Base-by-base conservation (phyloP, 2,888 invertebrate genomes). In the Ectropis crepuscularia region DNA sequence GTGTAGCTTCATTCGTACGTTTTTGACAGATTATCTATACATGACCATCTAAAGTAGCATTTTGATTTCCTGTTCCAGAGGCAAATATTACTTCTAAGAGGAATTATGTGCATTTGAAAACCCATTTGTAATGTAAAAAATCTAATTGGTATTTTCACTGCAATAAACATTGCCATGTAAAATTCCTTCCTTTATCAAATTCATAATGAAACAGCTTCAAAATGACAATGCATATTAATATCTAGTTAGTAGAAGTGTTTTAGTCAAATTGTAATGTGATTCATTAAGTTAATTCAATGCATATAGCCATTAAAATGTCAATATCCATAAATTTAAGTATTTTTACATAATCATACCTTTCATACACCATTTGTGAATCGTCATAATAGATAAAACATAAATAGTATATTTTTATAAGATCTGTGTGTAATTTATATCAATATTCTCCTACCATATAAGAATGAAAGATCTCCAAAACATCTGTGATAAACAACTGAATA, bases 401-500 rank as follows among this genome's bases (percentile, higher is more conserved):
- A 74, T 79, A 76, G 75, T 76, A 73, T 77, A 69, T 70, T 74
- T 70, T 69, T 77, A 68, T 74, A 73, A 77, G 71, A 74, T 76
- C 74, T 74, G 73, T 74, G 74, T 73, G 74, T 79, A 74, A 74
- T 74, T 72, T 71, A 80, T 80, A 79, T 81, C 82, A 84, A 81
- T 84, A 80, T 81, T 85, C 82, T 86, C 79, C 85, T 91, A 91
- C 86, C 83, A 87, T 77, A 78, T 92, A 92, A 90, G 90, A 84
- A 87, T 86, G 76, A 83, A 90, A 87, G 92, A 92, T 92, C 92
- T 92, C 92, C 88, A 84, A 89, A 87, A 88, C 84, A 90, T 90
- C 92, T 92, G 92, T 92, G 92, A 92, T 92, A 92, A 89, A 82
- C 86, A 90, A 88, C 88, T 89, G 83, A 88, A 88, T 86, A 86